Evolutionary conservation across 2,888 invertebrate species (phyloP).

Genomic region (Nemurella pictetii): DNA sequence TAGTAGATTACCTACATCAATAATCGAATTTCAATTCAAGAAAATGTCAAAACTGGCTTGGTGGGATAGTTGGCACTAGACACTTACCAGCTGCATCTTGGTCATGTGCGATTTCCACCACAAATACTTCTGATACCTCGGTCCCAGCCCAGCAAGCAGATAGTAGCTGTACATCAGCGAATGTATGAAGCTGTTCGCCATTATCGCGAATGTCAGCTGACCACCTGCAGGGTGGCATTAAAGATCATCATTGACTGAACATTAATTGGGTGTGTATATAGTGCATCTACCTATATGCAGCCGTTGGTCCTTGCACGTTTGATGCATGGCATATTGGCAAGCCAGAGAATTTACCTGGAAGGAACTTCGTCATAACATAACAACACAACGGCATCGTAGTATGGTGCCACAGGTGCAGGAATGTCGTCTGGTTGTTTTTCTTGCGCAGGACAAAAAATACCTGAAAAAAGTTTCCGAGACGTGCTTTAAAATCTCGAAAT

Average conservation of each 20-base stretch:
- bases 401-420: constrained; percentile 58
- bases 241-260: no score
- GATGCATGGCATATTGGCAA: no score
- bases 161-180: constrained; percentile 92
- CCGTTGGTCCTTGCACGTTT: no score
- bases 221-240: constrained; percentile 64
- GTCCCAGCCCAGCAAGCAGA: constrained; percentile 83
- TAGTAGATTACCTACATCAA: no score
- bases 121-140: constrained; percentile 81
- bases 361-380: constrained; percentile 33
- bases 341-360: background rate
- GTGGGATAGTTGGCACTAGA: no score
- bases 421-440: background rate
- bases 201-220: constrained; percentile 81
- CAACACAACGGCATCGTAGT: constrained; percentile 49
- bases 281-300: background rate
- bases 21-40: no score
- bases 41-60: no score
- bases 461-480: constrained; percentile 53
- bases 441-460: background rate
- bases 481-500: no score
- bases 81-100: constrained; percentile 67
- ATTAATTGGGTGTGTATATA: background rate
- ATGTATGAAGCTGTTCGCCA: constrained; percentile 87
- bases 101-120: constrained; percentile 96